These are phyloP conservation scores for Halcyon senegalensis DNA, from an alignment of 2,113 vertebrate genomes.

Conservation along the genomic window DNA sequence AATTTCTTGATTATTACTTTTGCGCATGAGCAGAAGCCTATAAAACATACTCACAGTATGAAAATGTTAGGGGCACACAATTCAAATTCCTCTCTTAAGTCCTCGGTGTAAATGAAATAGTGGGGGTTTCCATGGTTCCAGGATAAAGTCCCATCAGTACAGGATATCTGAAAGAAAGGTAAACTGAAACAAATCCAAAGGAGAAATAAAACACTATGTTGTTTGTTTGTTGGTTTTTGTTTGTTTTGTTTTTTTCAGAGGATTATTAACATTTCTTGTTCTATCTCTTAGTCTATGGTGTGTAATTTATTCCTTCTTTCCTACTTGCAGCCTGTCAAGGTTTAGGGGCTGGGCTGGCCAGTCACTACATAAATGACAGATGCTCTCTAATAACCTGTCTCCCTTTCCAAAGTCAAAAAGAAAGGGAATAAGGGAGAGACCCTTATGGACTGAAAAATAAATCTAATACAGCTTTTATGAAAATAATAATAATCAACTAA, in stretches of 20 bases:
- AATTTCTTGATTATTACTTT: background rate
- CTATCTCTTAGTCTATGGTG: background rate
- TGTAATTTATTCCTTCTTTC: background rate
- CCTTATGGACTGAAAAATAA: too few relatives aligned
- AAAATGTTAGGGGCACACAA: background rate
- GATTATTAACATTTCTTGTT: background rate
- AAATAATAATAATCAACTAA: too few relatives aligned
- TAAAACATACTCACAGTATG: background rate
- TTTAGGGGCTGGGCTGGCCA: too few relatives aligned
- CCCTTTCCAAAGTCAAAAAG: too few relatives aligned
- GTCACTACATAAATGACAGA: too few relatives aligned
- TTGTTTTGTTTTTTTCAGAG: too few relatives aligned
- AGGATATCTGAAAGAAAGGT: background rate
- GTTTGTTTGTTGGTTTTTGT: too few relatives aligned
- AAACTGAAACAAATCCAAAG: background rate
- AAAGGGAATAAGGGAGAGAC: too few relatives aligned
- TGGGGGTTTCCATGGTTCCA: background rate
- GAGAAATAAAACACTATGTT: background rate
- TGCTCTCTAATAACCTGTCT: too few relatives aligned
- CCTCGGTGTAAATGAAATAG: background rate
- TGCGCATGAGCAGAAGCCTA: background rate
- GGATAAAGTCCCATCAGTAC: background rate
- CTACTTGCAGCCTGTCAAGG: background rate
- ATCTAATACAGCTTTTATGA: too few relatives aligned
- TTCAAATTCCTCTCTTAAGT: background rate